These are phyloP conservation scores for Sorex araneus DNA, from an alignment of 2,113 vertebrate genomes.

Conservation along the genomic window DNA sequence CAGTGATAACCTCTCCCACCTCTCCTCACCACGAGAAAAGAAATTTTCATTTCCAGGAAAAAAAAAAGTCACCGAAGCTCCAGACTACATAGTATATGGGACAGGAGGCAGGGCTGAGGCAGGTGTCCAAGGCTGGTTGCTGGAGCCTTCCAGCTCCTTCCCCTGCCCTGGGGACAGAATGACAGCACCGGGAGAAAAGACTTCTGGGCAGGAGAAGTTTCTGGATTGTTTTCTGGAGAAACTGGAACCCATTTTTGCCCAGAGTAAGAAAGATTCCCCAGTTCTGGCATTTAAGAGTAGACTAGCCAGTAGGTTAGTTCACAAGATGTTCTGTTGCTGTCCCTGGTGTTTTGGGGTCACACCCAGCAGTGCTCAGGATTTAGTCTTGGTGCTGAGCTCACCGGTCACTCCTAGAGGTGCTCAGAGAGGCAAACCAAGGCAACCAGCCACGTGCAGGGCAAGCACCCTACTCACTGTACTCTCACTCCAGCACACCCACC, in stretches of 20 bases:
- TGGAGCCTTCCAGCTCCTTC: not conserved
- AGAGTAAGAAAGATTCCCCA: conserved; percentile 25
- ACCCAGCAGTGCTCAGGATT: too few relatives aligned
- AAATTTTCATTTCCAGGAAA: not conserved
- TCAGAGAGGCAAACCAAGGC: conserved; percentile 21
- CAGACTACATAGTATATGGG: not conserved
- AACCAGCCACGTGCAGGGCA: not conserved
- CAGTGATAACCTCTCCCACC: not conserved
- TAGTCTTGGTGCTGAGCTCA: too few relatives aligned
- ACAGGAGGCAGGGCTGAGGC: not conserved
- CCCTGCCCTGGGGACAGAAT: not conserved
- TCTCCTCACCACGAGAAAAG: not conserved
- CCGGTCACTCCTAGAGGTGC: not conserved
- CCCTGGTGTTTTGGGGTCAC: too few relatives aligned
- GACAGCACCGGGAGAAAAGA: not conserved
- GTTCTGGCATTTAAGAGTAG: not conserved
- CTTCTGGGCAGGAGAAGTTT: not conserved
- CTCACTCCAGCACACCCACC: too few relatives aligned
- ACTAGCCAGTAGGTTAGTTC: conserved; percentile 17
- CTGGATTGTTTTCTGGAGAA: conserved; percentile 5
- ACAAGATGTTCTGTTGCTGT: not conserved
- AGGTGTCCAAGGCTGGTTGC: not conserved
- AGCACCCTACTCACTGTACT: too few relatives aligned
- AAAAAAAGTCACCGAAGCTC: not conserved
- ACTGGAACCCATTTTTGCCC: not conserved